Evolutionary conservation across 1,140 invertebrate genomes (phyloP).

Genomic region (Sipha flava): DNA sequence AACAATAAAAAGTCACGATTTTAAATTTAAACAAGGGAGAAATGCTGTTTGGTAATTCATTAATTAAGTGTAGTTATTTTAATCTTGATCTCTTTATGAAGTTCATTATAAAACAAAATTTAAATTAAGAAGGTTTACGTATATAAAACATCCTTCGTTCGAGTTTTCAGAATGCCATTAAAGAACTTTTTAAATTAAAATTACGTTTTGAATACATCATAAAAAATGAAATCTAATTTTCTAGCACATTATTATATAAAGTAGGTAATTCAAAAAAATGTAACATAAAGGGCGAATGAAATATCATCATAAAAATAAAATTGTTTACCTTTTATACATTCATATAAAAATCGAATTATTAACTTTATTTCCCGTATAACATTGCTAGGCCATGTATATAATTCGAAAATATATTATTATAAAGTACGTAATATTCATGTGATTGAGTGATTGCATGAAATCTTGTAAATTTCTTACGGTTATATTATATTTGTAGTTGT

Average conservation of each 20-base stretch:
- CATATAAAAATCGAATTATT: too few relatives aligned
- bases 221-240: neutral
- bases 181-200: slow-evolving; percentile 25
- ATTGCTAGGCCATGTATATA: too few relatives aligned
- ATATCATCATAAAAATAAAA: neutral
- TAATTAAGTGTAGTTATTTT: slow-evolving; percentile 8
- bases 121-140: neutral
- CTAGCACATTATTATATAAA: neutral
- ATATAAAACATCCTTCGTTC: neutral
- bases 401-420: too few relatives aligned
- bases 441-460: too few relatives aligned
- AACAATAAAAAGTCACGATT: neutral
- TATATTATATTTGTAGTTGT: too few relatives aligned
- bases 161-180: neutral
- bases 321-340: too few relatives aligned
- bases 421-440: too few relatives aligned
- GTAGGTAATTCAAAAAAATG: neutral
- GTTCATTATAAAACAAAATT: slow-evolving; percentile 14
- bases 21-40: neutral
- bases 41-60: neutral
- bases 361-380: too few relatives aligned
- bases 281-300: neutral
- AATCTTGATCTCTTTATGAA: slow-evolving; percentile 17
- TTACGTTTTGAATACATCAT: neutral
- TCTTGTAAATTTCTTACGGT: too few relatives aligned